phyloP scores from a whole-genome alignment of 2,797 vertebrate species.

The Podarcis lilfordi region DNA sequence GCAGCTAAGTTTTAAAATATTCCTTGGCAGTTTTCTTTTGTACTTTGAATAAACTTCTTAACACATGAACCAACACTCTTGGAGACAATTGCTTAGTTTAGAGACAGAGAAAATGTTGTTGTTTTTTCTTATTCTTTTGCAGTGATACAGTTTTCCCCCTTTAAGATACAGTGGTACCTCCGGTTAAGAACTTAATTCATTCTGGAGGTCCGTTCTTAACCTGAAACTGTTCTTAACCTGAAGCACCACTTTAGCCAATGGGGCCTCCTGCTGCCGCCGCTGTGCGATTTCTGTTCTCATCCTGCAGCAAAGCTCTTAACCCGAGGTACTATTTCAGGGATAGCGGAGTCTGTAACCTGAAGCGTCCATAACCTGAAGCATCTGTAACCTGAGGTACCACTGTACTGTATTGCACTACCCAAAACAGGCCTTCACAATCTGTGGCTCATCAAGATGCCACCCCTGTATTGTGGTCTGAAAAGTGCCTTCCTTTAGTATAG shows the following conservation, averaged over 20 bases:
- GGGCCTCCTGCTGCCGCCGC: too few species aligned
- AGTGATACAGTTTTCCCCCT: background rate
- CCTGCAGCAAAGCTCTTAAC: too few species aligned
- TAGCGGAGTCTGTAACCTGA: too few species aligned
- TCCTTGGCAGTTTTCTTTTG: conserved; percentile 14
- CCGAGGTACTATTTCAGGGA: too few species aligned
- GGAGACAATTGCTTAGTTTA: background rate
- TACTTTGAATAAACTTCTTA: conserved; percentile 19
- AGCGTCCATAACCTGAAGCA: too few species aligned
- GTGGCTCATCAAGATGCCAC: background rate
- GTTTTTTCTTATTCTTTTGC: background rate
- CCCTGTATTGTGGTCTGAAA: background rate
- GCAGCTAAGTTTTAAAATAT: background rate
- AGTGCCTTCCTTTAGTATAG: background rate
- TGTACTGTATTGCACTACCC: background rate
- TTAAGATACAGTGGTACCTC: background rate
- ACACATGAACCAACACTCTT: background rate
- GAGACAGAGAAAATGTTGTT: background rate
- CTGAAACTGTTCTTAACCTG: too few species aligned
- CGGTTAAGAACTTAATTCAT: too few species aligned
- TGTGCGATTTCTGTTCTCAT: too few species aligned
- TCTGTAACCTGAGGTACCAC: too few species aligned
- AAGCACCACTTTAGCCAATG: too few species aligned
- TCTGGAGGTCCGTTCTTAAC: too few species aligned
- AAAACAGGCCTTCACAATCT: background rate